These are phyloP conservation scores for Arenicola marina DNA, from an alignment of 2,888 invertebrate species.

Conservation along the genomic window DNA sequence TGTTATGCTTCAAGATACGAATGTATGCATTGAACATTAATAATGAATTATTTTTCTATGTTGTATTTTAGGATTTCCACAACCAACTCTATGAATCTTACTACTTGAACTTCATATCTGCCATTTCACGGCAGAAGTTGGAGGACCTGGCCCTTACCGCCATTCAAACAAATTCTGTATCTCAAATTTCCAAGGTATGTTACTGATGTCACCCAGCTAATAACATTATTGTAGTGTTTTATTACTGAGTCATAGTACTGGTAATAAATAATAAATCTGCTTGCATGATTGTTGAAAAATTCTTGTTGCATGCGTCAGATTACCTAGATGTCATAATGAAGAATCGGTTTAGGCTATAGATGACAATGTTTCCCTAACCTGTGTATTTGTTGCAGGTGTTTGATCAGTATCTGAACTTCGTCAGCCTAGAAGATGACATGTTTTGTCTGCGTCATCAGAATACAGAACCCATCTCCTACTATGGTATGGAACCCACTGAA, in stretches of 20 bases:
- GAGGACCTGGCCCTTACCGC: conserved; percentile 95
- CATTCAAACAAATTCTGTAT: conserved; percentile 86
- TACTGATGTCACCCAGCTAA: background rate
- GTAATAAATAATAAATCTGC: too few relatives aligned
- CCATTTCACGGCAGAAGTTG: conserved; percentile 88
- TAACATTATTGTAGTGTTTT: too few relatives aligned
- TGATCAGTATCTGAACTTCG: conserved; percentile 98
- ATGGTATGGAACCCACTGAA: too few relatives aligned
- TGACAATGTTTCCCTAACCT: too few relatives aligned
- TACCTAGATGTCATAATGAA: too few relatives aligned
- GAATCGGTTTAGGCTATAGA: too few relatives aligned
- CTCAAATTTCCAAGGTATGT: conserved; percentile 88
- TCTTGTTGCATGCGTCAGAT: too few relatives aligned
- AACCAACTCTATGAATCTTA: conserved; percentile 91
- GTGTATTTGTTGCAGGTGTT: conserved; percentile 69
- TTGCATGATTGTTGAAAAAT: too few relatives aligned
- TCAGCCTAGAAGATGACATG: conserved; percentile 95
- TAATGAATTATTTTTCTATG: conserved; percentile 5
- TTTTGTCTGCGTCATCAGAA: conserved; percentile 93
- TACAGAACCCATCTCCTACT: conserved; percentile 88
- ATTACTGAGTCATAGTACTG: too few relatives aligned
- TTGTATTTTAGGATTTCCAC: conserved; percentile 60
- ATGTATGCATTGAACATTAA: background rate
- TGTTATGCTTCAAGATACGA: background rate
- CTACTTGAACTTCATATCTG: conserved; percentile 87